Evolutionary conservation across 2,888 invertebrate species (phyloP).

Genomic region (Cordilura impudica): DNA sequence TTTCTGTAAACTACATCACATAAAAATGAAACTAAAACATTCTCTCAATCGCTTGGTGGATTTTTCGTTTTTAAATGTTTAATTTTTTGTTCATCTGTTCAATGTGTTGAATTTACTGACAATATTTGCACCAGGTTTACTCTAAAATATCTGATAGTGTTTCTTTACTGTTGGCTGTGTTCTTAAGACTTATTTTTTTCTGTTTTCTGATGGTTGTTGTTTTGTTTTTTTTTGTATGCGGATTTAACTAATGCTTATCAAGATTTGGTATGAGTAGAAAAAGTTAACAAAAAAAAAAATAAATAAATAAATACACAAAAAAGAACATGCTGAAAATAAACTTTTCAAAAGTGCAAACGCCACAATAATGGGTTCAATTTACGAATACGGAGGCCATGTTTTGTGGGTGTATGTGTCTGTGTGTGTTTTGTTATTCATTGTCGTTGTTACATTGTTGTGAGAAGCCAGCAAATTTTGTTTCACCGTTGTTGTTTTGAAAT

Average conservation of each 20-base stretch:
- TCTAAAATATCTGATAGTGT: constrained; percentile 64
- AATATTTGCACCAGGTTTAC: constrained; percentile 63
- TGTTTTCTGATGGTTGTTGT: constrained; percentile 34
- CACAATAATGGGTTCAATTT: constrained; percentile 64
- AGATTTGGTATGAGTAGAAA: constrained; percentile 55
- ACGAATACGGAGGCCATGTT: constrained; percentile 60
- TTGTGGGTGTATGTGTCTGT: constrained; percentile 34
- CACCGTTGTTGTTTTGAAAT: background rate
- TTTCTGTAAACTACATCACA: background rate
- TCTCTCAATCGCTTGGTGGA: background rate
- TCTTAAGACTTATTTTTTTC: constrained; percentile 51
- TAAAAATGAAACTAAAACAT: background rate
- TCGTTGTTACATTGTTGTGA: constrained; percentile 35
- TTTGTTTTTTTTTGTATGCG: constrained; percentile 40
- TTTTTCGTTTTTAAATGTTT: constrained; percentile 7
- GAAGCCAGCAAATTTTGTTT: constrained; percentile 12
- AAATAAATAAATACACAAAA: constrained; percentile 24
- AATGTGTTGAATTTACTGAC: constrained; percentile 64
- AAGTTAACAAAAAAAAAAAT: constrained; percentile 4
- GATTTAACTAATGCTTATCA: constrained; percentile 64
- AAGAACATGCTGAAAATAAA: constrained; percentile 55
- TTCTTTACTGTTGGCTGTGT: constrained; percentile 58
- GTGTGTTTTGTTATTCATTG: constrained; percentile 23
- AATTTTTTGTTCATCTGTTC: constrained; percentile 34
- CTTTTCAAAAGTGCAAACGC: constrained; percentile 62